Conservation (phyloP, 2,888 invertebrate genomes). For the Ochropleura leucogaster region DNA sequence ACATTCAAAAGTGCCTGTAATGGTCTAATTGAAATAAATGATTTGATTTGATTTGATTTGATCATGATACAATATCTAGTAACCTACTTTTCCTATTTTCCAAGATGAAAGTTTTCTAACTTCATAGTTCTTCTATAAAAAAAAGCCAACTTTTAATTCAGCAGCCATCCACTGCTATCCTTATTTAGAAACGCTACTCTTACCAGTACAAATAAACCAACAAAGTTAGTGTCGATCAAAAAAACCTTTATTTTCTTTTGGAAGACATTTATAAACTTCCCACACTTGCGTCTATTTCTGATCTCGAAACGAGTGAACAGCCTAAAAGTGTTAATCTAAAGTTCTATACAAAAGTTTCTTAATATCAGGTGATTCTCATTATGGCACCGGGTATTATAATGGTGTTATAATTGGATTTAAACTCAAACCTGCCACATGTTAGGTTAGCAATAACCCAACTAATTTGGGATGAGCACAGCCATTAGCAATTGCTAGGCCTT, state of each 20-base stretch:
- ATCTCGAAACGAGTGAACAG: background rate
- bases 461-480: constrained; percentile 74
- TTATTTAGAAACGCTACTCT: background rate
- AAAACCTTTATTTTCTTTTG: background rate
- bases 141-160: background rate
- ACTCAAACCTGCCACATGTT: constrained; percentile 72
- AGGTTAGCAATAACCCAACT: constrained; percentile 71
- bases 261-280: background rate
- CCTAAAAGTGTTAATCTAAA: constrained; percentile 10
- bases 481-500: constrained; percentile 64
- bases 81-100: background rate
- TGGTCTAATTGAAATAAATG: too few species aligned
- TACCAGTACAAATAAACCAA: background rate
- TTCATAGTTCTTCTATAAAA: background rate
- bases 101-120: background rate
- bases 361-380: constrained; percentile 23
- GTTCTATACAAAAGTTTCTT: constrained; percentile 33
- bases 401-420: constrained; percentile 65
- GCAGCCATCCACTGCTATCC: too few species aligned
- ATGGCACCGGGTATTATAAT: constrained; percentile 10
- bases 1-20: too few species aligned
- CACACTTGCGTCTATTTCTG: background rate
- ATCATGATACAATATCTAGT: background rate
- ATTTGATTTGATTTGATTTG: too few species aligned
- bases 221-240: background rate